A percentile compares a stretch with the other conserved stretches of the same genome.
Conservation (phyloP, 2,113 vertebrate genomes). For the Willisornis vidua region DNA sequence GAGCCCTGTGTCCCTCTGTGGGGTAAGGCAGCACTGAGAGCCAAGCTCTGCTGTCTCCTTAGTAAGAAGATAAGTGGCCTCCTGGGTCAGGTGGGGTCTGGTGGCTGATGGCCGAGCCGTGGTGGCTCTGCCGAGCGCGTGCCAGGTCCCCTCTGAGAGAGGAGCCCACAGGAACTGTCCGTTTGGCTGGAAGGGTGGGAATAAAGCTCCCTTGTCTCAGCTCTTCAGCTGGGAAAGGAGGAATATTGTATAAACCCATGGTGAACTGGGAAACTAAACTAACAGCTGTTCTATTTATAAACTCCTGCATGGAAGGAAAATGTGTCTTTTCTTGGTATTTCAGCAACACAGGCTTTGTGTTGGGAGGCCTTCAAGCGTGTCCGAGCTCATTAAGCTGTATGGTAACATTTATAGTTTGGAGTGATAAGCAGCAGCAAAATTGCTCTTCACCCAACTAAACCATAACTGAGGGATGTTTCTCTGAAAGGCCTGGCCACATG, state of each 20-base stretch:
- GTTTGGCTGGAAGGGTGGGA: background rate
- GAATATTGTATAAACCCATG: background rate
- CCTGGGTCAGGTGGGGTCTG: background rate
- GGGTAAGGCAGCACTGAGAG: accelerated
- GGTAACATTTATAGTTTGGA: slow-evolving; percentile 23
- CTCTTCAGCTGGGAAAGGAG: slow-evolving; percentile 1
- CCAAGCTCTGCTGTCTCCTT: background rate
- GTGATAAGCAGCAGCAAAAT: background rate
- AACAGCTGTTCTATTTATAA: slow-evolving; percentile 58
- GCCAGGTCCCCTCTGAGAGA: background rate
- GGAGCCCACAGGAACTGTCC: background rate
- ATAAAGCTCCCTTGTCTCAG: slow-evolving; percentile 32
- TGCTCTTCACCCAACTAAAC: background rate
- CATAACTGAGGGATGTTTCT: slow-evolving; percentile 13
- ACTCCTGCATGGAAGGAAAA: background rate
- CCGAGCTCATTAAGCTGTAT: slow-evolving; percentile 17
- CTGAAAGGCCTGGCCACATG: slow-evolving; percentile 11
- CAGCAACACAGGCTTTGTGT: slow-evolving; percentile 29
- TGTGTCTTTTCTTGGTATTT: slow-evolving; percentile 14
- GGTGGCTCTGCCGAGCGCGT: background rate
- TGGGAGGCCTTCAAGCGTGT: background rate
- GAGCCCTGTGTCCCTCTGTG: background rate
- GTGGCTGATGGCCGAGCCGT: background rate
- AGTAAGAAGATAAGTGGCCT: background rate
- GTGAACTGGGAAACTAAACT: background rate